Evolutionary conservation across 2,797 vertebrate species (phyloP), one percentile per base, ranked within the genome.

Genomic region (Mus spretus): DNA sequence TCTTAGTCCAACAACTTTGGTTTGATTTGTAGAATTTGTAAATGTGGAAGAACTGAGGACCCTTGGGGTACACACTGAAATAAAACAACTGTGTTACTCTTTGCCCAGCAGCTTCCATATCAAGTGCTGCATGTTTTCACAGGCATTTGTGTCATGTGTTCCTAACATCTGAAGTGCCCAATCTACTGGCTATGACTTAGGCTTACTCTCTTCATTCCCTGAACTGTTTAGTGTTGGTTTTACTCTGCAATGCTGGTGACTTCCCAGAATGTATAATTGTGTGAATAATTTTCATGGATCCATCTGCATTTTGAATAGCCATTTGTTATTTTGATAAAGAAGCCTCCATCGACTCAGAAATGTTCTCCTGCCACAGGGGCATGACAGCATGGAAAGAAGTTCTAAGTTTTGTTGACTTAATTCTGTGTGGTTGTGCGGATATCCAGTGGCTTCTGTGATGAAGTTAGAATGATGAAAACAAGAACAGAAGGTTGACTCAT

Each of bases 101-200:
- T 72, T 55, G 6, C 20, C 19, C 2, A 59, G 7, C n/a, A 50
- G 3, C 22, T 67, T 75, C 26, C 47, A 31, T 3, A 50, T 63
- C 15, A 19, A 1, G 47, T 9, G 0, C 17, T 67, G 34, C 75
- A 17, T 63, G 17, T 24, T 53, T 10, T 44, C 57, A 0, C 8
- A 22, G 11, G 26, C 37, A 17, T 87, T 78, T 8, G 47, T 91
- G 13, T 7, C 12, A 53, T 37, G 47, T 44, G 13, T 7, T 81
- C 47, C 20, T 90, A 22, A 85, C 59, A 31, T 72, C 28, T 77
- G 6, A 63, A 85, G 65, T 67, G 1, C 1, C 26, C 37, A 79
- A 75, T 5, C 15, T 4, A 12, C 14, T 13, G 13, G 70, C 6
- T 80, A 19, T 34, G 20, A 34, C 40, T 53, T 53, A 40, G 20